Evolutionary conservation across 2,113 vertebrate species (phyloP).

Genomic region (Turnix velox): DNA sequence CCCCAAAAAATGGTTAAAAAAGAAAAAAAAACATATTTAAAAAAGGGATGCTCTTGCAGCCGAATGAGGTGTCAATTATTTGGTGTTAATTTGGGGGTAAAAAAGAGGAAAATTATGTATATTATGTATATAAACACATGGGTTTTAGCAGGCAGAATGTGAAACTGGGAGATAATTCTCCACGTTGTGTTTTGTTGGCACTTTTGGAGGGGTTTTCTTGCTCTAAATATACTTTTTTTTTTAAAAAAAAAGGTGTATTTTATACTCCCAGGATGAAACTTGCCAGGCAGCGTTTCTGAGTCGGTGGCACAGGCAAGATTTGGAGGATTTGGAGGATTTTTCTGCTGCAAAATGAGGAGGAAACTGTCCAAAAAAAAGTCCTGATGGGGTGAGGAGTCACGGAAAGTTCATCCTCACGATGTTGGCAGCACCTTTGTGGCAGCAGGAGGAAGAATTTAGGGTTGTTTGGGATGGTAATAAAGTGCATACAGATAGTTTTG

Average conservation of each 20-base stretch:
- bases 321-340: not conserved
- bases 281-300: rapidly evolving
- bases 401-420: not conserved
- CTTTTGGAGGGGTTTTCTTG: rapidly evolving
- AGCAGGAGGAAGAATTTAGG: rapidly evolving
- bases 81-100: not conserved
- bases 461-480: not conserved
- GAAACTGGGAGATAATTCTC: not conserved
- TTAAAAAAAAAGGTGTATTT: not conserved
- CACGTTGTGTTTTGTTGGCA: rapidly evolving
- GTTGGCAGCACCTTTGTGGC: not conserved
- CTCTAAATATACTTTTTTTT: not conserved
- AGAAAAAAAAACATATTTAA: no score
- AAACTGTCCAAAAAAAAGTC: not conserved
- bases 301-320: not conserved
- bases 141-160: not conserved
- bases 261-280: not conserved
- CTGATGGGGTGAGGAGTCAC: not conserved
- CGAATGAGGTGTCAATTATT: rapidly evolving
- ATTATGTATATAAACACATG: rapidly evolving
- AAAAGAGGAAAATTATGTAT: rapidly evolving
- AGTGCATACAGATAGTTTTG: rapidly evolving
- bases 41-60: rapidly evolving
- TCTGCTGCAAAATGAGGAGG: not conserved
- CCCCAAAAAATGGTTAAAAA: rapidly evolving